Conservation (phyloP, 2,113 vertebrate genomes). For the Onychostruthus taczanowskii region DNA sequence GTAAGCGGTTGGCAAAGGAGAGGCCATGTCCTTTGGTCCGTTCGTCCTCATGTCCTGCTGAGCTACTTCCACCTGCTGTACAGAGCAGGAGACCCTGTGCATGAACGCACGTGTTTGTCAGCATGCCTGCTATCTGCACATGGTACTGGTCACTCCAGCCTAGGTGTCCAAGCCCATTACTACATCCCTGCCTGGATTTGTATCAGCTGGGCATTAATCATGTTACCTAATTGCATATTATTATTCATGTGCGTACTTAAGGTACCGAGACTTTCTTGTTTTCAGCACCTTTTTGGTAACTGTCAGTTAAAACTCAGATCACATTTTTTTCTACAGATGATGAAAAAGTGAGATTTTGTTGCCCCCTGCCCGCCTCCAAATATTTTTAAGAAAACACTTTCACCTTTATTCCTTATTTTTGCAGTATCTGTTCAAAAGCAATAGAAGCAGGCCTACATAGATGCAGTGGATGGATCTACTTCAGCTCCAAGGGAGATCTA, state of each 20-base stretch:
- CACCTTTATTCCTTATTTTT: neutral
- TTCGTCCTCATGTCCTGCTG: neutral
- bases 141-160: neutral
- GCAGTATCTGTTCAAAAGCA: neutral
- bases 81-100: neutral
- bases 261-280: neutral
- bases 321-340: neutral
- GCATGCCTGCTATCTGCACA: neutral
- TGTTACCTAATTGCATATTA: neutral
- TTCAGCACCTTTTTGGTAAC: neutral
- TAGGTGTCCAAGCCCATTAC: neutral
- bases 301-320: neutral
- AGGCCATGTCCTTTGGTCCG: neutral
- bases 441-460: neutral
- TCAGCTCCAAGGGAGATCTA: neutral
- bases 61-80: neutral
- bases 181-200: neutral
- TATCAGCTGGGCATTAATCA: neutral
- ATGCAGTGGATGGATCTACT: neutral
- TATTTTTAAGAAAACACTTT: neutral
- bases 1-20: neutral
- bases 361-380: fast-evolving
- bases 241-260: neutral
- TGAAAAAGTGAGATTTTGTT: neutral
- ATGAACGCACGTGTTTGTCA: fast-evolving